These are phyloP conservation scores for Aphodius granarius DNA, from an alignment of 2,888 invertebrate genomes.

Conservation along the genomic window DNA sequence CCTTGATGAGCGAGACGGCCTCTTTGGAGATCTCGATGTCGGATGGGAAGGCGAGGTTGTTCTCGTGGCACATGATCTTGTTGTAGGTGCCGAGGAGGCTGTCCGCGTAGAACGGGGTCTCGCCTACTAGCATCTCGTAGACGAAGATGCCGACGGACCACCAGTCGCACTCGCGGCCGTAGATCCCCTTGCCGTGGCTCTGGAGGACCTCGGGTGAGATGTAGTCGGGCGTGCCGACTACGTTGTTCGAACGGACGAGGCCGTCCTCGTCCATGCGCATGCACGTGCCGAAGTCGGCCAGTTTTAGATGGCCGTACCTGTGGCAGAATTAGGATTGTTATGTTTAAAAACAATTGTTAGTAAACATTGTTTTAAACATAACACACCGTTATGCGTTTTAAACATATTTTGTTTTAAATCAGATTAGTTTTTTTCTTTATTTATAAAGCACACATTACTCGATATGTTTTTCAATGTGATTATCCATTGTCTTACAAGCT, in stretches of 20 bases:
- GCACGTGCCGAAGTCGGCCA: constrained; percentile 99
- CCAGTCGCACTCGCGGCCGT: constrained; percentile 98
- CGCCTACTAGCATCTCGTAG: constrained; percentile 98
- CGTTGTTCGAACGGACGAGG: constrained; percentile 93
- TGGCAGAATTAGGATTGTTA: too few species aligned
- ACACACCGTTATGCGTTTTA: too few species aligned
- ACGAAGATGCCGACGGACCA: constrained; percentile 99
- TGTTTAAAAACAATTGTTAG: too few species aligned
- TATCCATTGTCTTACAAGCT: too few species aligned
- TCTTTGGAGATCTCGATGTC: constrained; percentile 91
- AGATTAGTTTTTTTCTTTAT: too few species aligned
- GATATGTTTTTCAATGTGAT: too few species aligned
- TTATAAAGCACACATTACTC: too few species aligned
- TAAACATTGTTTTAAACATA: too few species aligned
- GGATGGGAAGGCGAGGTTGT: constrained; percentile 92
- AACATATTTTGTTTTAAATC: too few species aligned
- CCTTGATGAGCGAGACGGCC: constrained; percentile 87
- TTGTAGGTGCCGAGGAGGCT: constrained; percentile 97
- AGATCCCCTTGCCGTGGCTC: constrained; percentile 90
- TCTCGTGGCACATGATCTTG: constrained; percentile 99
- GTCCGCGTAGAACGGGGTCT: constrained; percentile 99
- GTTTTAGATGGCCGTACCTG: constrained; percentile 81
- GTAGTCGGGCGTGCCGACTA: constrained; percentile 99
- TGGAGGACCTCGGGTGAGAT: constrained; percentile 98
- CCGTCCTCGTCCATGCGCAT: constrained; percentile 98